Base-by-base conservation (phyloP, 1,140 invertebrate species). In the Penaeus vannamei region DNA sequence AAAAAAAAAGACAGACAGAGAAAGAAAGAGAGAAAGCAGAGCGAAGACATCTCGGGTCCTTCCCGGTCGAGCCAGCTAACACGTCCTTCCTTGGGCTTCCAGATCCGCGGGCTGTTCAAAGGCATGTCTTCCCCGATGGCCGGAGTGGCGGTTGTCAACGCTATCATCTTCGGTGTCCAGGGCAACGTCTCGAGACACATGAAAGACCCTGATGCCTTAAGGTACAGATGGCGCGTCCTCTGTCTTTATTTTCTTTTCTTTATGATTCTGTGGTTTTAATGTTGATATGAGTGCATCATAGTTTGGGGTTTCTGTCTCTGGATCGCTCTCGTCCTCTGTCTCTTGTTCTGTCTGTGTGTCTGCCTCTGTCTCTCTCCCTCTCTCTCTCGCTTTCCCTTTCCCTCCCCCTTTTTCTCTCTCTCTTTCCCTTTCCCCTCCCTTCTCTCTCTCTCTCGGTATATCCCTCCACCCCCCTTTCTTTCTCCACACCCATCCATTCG, bases 91-190 rank as follows among this genome's bases (percentile, higher is more conserved):
- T 81, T 29, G 53, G n/a, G 22, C n/a, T 82, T 59, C 14, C 89
- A 95, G 95, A 91, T 95, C 82, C 90, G 92, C 81, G 96, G 96
- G 8, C 93, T 97, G 17, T 98, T 97, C 93, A 95, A 95, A 91
- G 98, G 98, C 17, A 96, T 99, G 91, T 94, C 95, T 3, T 97
- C 97, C 42, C 98, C 98, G 12, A 94, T 99, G 92, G 95, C 95
- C 23, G 97, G 97, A 17, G 95, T 98, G 12, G 96, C 97, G 22
- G 93, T 95, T 10, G 95, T 99, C 5, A 99, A 99, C 92, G 97
- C 98, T 2, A 95, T 98, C 60, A 95, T 98, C 3, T 99, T 99
- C 92, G 97, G 98, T 2, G 96, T 97, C 5, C 98, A 98, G 92
- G 97, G 97, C 32, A 95, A 96, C 89, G 94, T 96, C 0, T 95